A percentile compares a stretch with the other conserved stretches of the same genome.
These are phyloP conservation scores for Gallinago paraguaiae DNA, from an alignment of 2,113 vertebrate genomes.

Conservation along the genomic window DNA sequence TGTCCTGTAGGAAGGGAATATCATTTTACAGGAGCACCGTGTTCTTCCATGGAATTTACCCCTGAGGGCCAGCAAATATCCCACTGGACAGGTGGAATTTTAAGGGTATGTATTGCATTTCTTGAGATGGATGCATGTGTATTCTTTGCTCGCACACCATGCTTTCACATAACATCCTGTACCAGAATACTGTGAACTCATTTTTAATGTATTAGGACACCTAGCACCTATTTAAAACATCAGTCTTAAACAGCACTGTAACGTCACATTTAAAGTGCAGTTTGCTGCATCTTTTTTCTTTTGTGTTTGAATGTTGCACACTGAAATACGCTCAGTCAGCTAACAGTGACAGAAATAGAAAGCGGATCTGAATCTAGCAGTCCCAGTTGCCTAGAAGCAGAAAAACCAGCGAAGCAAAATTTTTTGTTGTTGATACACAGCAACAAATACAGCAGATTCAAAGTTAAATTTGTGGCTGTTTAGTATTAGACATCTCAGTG, in stretches of 20 bases:
- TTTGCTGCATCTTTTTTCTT: neutral
- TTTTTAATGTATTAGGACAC: neutral
- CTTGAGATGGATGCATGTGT: conserved; percentile 9
- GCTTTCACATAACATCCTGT: neutral
- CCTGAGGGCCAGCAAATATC: conserved; percentile 29
- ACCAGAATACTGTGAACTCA: neutral
- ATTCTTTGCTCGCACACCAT: neutral
- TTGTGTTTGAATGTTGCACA: neutral
- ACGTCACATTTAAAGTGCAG: neutral
- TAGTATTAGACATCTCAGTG: neutral
- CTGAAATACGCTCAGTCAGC: neutral
- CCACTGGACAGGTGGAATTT: conserved; percentile 56
- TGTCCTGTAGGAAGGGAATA: conserved; percentile 14
- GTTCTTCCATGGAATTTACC: conserved; percentile 46
- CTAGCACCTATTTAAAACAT: neutral
- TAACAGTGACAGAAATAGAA: neutral
- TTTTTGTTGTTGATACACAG: neutral
- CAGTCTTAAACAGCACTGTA: neutral
- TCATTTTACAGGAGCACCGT: neutral
- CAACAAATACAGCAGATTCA: neutral
- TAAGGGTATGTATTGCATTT: conserved; percentile 55
- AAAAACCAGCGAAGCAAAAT: neutral
- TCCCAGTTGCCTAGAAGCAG: neutral
- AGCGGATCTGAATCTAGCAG: neutral
- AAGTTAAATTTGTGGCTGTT: neutral